Evolutionary conservation across 1,140 invertebrate genomes (phyloP).

Genomic region (Tetramorium simillimum): DNA sequence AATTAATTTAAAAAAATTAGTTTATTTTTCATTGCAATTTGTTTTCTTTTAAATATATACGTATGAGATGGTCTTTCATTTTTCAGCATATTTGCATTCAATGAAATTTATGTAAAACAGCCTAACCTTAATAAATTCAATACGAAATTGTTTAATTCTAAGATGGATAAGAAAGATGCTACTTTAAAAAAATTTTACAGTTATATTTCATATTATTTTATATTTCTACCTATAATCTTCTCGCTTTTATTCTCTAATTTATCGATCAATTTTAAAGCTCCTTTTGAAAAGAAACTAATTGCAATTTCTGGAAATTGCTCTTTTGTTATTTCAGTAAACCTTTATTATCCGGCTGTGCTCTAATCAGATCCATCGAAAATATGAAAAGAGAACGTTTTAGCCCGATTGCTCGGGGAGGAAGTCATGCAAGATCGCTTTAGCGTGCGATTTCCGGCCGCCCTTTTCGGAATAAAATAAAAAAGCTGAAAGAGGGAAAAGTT

Average conservation of each 20-base stretch:
- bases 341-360: neutral
- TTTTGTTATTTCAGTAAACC: neutral
- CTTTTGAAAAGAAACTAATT: neutral
- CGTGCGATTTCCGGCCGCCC: neutral
- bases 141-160: neutral
- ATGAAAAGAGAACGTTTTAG: conserved; percentile 5
- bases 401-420: conserved; percentile 9
- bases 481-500: conserved; percentile 1
- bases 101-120: neutral
- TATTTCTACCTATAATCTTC: neutral
- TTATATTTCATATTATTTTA: neutral
- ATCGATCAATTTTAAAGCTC: neutral
- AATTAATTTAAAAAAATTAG: neutral
- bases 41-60: neutral
- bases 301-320: conserved; percentile 15
- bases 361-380: conserved; percentile 19
- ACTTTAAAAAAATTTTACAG: neutral
- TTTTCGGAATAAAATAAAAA: conserved; percentile 20
- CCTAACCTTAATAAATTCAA: neutral
- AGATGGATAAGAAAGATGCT: neutral
- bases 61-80: neutral
- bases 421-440: conserved; percentile 28
- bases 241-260: neutral
- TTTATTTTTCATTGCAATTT: neutral
- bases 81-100: neutral